Conservation (phyloP, 2,888 invertebrate species). For the Melinaea menophilus region DNA sequence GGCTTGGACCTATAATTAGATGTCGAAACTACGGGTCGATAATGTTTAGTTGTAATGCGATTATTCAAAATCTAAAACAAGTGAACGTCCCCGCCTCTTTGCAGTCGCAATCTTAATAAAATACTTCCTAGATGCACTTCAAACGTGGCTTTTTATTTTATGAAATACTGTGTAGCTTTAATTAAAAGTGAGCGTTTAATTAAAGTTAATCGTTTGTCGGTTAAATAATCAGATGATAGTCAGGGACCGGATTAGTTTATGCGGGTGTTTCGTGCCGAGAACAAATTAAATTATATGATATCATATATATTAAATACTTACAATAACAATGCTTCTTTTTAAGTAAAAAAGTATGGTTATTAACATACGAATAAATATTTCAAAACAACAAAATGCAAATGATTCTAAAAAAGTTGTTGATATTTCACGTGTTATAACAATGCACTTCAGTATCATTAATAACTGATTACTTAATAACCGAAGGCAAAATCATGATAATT, state of each 20-base stretch:
- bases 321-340: too few relatives aligned
- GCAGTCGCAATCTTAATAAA: conserved; percentile 75
- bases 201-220: conserved; percentile 63
- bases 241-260: too few relatives aligned
- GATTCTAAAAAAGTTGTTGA: too few relatives aligned
- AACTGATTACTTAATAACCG: too few relatives aligned
- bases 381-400: too few relatives aligned
- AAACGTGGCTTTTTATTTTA: conserved; percentile 64
- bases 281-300: too few relatives aligned
- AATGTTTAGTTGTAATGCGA: conserved; percentile 40
- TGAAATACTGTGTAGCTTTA: conserved; percentile 58
- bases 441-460: too few relatives aligned
- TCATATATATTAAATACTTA: too few relatives aligned
- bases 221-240: conserved; percentile 39
- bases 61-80: conserved; percentile 72
- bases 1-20: conserved; percentile 41
- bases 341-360: too few relatives aligned
- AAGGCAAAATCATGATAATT: neutral
- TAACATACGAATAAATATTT: too few relatives aligned
- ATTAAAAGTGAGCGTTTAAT: conserved; percentile 71
- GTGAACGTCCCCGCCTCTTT: conserved; percentile 67
- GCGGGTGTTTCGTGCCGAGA: too few relatives aligned
- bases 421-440: too few relatives aligned
- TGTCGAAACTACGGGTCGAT: conserved; percentile 39
- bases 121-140: conserved; percentile 67